Evolutionary conservation across 2,113 vertebrate genomes (phyloP).

Genomic region (Vulpes vulpes): DNA sequence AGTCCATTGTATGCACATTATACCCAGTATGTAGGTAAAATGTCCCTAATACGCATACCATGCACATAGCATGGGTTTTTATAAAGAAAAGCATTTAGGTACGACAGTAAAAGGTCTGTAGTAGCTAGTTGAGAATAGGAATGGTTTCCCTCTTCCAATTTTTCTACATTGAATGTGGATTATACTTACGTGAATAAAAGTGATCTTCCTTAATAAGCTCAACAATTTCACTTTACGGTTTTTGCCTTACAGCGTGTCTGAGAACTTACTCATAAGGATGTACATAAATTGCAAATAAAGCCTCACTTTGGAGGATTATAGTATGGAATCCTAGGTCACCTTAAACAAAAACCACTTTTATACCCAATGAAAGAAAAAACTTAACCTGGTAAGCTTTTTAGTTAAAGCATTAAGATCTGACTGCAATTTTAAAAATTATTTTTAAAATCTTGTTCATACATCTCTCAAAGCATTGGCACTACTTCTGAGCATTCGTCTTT

Average conservation of each 20-base stretch:
- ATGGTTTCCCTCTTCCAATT: not conserved
- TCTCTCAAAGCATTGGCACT: not conserved
- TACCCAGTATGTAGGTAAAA: not conserved
- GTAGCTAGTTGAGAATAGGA: not conserved
- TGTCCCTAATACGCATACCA: too few species aligned
- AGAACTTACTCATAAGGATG: not conserved
- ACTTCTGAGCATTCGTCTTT: not conserved
- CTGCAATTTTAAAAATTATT: not conserved
- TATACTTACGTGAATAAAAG: not conserved
- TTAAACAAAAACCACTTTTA: not conserved
- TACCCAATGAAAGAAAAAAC: not conserved
- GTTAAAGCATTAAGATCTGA: not conserved
- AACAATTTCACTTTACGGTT: not conserved
- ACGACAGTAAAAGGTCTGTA: not conserved
- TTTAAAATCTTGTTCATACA: not conserved
- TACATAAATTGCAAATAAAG: not conserved
- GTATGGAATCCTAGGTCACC: not conserved
- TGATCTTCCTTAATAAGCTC: not conserved
- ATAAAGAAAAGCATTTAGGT: not conserved
- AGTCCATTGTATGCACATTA: not conserved
- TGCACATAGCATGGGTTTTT: not conserved
- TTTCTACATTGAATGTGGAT: not conserved
- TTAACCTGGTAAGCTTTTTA: too few species aligned
- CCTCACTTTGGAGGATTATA: not conserved
- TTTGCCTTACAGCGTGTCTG: not conserved